Base-by-base conservation (phyloP, 2,888 invertebrate species). In the Cataglyphis rosenhaueri region DNA sequence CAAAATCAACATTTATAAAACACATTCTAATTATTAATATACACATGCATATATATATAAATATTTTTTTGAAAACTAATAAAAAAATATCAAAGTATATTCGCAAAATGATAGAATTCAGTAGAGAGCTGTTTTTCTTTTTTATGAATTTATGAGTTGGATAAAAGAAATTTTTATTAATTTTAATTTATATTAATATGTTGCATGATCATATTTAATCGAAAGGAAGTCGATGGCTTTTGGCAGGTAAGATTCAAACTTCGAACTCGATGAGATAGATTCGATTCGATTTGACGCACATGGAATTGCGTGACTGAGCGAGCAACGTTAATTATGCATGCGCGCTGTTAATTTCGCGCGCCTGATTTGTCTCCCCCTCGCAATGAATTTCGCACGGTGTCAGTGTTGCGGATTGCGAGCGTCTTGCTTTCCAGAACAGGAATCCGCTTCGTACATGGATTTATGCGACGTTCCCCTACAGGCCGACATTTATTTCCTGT, bases 281-380 rank as follows among this genome's bases (percentile, higher is more conserved):
- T 74, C 62, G 55, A 81, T 79, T 81, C 62, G 81, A 79, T 48
- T 81, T 81, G 59, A 81, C 21, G 55, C 55, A 76, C 61, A 18
- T 61, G 74, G 59, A 64, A 55, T 81, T 62, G 52, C 79, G 81
- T 74, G 78, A 81, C 81, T 75, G 81, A 55, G 64, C 64, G 76
- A 78, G 64, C 79, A 9, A 44, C 79, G 79, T 81, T 81, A 78
- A 78, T 78, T 78, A 81, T 81, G 76, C 76, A 78, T 64, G 64
- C 81, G 79, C 81, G 65, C 44, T 79, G 78, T 79, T 79, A 79
- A 79, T 79, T 79, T 73, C 74, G 78, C 75, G 74, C 78, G 78
- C 75, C 78, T 74, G 78, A 79, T 79, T 79, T 79, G 78, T 79
- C 75, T 79, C 78, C 74, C 59, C 78, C 44, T 79, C 35, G 78